phyloP scores from a whole-genome alignment of 2,113 vertebrate genomes.

The Urocynchramus pylzowi region DNA sequence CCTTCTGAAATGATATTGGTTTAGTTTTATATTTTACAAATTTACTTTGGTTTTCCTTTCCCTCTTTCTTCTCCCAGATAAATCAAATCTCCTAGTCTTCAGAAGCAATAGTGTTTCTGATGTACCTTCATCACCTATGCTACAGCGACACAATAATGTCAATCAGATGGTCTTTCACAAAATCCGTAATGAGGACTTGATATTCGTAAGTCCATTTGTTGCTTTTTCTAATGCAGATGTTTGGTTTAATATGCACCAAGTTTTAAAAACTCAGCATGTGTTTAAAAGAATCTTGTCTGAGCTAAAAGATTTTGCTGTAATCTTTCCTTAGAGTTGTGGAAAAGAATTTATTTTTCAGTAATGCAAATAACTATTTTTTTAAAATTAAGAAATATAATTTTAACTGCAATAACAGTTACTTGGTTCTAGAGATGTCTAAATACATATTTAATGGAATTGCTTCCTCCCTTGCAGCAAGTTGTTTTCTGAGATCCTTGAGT shows the following conservation, averaged over 20 bases:
- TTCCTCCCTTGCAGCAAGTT: background rate
- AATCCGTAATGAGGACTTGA: conserved; percentile 91
- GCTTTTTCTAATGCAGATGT: background rate
- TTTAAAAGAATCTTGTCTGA: background rate
- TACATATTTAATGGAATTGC: background rate
- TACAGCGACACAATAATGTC: conserved; percentile 88
- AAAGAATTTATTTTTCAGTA: background rate
- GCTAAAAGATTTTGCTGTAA: background rate
- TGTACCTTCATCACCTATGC: conserved; percentile 76
- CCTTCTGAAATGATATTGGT: background rate
- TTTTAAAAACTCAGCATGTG: background rate
- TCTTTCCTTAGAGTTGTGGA: background rate
- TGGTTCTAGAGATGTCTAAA: background rate
- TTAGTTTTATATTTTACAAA: background rate
- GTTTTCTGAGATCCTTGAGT: background rate
- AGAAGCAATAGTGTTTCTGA: conserved; percentile 84
- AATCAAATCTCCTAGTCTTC: conserved; percentile 93
- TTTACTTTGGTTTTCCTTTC: background rate
- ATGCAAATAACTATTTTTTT: background rate
- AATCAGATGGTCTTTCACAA: conserved; percentile 99
- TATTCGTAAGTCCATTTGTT: conserved; percentile 78
- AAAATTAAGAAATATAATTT: background rate
- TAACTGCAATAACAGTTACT: background rate
- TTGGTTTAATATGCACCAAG: background rate
- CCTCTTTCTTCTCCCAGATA: conserved; percentile 74